phyloP scores from a whole-genome alignment of 1,140 invertebrate species.

The Anastrepha ludens region DNA sequence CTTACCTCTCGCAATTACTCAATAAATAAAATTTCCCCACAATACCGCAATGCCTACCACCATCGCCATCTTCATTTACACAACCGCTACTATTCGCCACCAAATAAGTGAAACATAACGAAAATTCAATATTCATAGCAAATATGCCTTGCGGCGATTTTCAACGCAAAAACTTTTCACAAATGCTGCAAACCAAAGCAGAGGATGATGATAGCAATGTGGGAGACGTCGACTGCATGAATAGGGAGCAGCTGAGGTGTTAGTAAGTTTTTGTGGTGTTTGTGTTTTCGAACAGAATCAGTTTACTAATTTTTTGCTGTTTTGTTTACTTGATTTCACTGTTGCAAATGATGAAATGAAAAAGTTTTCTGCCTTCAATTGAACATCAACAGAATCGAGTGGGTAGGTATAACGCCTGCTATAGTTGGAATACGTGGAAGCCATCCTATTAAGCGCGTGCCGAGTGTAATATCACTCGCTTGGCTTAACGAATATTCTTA shows the following conservation, averaged over 20 bases:
- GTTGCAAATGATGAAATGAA: neutral
- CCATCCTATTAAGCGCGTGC: neutral
- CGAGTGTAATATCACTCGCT: neutral
- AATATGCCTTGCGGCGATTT: slow-evolving; percentile 34
- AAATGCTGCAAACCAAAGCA: neutral
- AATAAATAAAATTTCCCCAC: neutral
- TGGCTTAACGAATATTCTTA: too few species aligned
- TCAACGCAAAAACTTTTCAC: slow-evolving; percentile 6
- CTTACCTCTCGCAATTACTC: slow-evolving; percentile 36
- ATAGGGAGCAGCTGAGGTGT: neutral
- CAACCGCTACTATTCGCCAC: neutral
- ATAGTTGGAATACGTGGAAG: too few species aligned
- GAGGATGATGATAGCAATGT: neutral
- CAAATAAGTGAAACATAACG: slow-evolving; percentile 35
- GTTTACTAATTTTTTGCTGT: neutral
- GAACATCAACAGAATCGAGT: neutral
- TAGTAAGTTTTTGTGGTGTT: neutral
- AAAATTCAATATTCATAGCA: slow-evolving; percentile 43
- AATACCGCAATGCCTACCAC: neutral
- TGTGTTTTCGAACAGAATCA: neutral
- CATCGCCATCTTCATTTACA: neutral
- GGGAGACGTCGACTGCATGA: neutral
- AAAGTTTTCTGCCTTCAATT: slow-evolving; percentile 27
- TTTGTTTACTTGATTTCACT: slow-evolving; percentile 32
- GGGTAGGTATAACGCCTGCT: neutral